Evolutionary conservation across 2,113 vertebrate species (phyloP), one percentile per base, ranked within the genome.

Genomic region (Pseudorectes ferrugineus): DNA sequence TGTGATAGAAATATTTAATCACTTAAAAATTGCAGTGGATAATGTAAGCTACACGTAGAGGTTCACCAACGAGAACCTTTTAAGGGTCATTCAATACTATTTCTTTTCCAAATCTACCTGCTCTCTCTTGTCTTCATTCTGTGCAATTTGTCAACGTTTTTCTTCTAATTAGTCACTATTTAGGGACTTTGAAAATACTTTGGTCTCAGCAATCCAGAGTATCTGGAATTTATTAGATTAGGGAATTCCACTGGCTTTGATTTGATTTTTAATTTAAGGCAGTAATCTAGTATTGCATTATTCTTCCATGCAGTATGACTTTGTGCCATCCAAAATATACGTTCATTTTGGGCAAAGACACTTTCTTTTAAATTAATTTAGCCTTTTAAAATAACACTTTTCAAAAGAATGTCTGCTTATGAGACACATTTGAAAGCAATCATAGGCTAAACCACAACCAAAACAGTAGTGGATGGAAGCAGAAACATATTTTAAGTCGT

Each of bases 221-320:
- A 97, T 95, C 71, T 96, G 85, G 54, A 65, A 78, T 95, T 96
- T 94, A 94, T 96, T 97, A 97, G 68, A 75, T 63, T 57, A 62
- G 61, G 70, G 59, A 85, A 87, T 85, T 92, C 68, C 63, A 90
- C 52, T 89, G 88, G 78, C 45, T 92, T 80, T 80, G 54, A 97
- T 95, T 96, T 94, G 26, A 75, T 91, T 95, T 93, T 92, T 58
- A 88, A 92, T 93, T 92, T 94, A 92, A 93, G 68, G 52, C 74
- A 93, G 22, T 73, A 95, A 96, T 95, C 84, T 55, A 85, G 54
- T 65, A 89, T 54, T 79, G 72, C 31, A 72, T 85, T 72, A 75
- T 65, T 61, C 28, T 66, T 51, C 28, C 55, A 26, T 31, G 59
- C 38, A 71, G 28, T 25, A 57, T n/a, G 86, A 65, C 25, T 75